Conservation (phyloP, 1,140 invertebrate species). For the Saxidomus purpurata region DNA sequence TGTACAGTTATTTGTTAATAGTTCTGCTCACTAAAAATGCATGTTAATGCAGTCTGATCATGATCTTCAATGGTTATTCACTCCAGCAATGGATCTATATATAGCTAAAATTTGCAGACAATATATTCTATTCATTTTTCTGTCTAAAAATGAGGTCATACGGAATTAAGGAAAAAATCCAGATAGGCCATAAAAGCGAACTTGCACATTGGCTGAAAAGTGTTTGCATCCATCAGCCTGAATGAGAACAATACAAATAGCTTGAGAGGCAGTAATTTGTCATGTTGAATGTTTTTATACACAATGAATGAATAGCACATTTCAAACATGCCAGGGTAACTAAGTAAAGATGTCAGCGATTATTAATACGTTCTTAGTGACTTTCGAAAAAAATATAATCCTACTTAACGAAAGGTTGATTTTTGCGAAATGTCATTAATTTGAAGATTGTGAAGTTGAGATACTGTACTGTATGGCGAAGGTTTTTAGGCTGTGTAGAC, state of each 20-base stretch:
- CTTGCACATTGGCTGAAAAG: background rate
- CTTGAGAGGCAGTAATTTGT: background rate
- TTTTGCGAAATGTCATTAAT: conserved; percentile 17
- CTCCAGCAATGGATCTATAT: no score
- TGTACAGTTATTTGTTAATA: no score
- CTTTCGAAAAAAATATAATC: conserved; percentile 10
- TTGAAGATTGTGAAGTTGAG: background rate
- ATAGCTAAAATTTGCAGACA: no score
- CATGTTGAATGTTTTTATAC: background rate
- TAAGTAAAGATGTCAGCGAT: conserved; percentile 7
- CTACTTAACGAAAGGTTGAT: background rate
- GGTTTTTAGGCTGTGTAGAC: no score
- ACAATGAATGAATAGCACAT: background rate
- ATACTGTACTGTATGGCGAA: background rate
- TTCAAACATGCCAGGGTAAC: conserved; percentile 4
- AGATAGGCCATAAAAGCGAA: no score
- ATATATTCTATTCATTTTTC: no score
- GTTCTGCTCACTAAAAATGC: no score
- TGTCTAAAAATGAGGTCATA: no score
- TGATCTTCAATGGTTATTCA: no score
- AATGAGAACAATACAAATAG: background rate
- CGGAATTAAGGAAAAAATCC: no score
- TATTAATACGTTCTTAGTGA: conserved; percentile 23
- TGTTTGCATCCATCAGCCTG: background rate
- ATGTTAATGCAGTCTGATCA: no score